Evolutionary conservation across 1,140 invertebrate genomes (phyloP), one percentile per base, ranked within the genome.

Genomic region (Heliconius hermathena): DNA sequence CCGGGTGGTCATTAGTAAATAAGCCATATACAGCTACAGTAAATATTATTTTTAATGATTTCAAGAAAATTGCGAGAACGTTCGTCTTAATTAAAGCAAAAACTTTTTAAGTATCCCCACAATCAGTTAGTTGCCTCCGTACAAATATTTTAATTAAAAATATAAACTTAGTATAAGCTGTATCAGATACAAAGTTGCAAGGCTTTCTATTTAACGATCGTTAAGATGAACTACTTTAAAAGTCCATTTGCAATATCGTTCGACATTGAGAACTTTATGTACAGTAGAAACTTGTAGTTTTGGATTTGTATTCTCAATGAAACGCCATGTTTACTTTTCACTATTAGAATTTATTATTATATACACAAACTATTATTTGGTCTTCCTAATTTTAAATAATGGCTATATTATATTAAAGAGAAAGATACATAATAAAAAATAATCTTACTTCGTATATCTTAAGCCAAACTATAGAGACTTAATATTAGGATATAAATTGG

Each of bases 121-220:
- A 29, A 29, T 26, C 5, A 26, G n/a, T 16, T 11, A 26, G 3
- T 26, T 11, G 22, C 60, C 0, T 26, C 4, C 60, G 26, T 66
- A 66, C n/a, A 66, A 26, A 20, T 60, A 22, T 66, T 66, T 66
- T 29, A 66, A 66, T 66, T 66, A 66, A 66, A 66, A 66, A 1
- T 66, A 11, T 66, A 66, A 66, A 11, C 4, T 3, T 16, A 13
- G 11, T 66, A 66, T 1, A 46, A 46, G 1, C 26, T n/a, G 16
- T 29, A 66, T 29, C 9, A 26, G 13, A 29, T 66, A 66, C 60
- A 18, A 66, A 66, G 26, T 66, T 66, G 13, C 60, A 26, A 66
- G 26, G 60, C 60, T 66, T 66, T 66, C 60, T 66, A 66, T 66
- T 66, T 66, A 66, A 66, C 60, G 60, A 66, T 29, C 60, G 60